Evolutionary conservation across 92 coral and sea anemone species (phyloP).

Genomic region (Porites lobata): DNA sequence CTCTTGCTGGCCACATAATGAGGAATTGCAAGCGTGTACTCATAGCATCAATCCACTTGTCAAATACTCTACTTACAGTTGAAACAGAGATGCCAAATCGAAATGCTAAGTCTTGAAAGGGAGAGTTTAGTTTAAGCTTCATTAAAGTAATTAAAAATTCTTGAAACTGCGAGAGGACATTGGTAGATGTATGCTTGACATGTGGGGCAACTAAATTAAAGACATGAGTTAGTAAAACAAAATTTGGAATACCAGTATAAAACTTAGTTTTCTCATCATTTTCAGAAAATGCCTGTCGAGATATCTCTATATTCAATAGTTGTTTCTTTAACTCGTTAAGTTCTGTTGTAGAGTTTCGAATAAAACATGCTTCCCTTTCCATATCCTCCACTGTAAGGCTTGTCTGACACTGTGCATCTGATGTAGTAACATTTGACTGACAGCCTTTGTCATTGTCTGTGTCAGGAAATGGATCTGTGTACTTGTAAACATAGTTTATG

Average conservation of each 20-base stretch:
- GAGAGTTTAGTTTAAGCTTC: constrained; percentile 41
- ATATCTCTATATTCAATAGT: constrained; percentile 37
- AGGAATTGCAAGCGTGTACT: constrained; percentile 26
- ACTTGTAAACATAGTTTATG: background rate
- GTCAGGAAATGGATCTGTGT: constrained; percentile 32
- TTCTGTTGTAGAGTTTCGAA: constrained; percentile 37
- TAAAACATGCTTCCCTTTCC: constrained; percentile 33
- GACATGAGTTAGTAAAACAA: constrained; percentile 53
- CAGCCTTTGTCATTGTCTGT: constrained; percentile 39
- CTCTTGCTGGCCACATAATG: too few relatives aligned
- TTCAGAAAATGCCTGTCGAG: constrained; percentile 44
- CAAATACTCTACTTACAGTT: constrained; percentile 51
- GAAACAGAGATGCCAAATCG: constrained; percentile 60
- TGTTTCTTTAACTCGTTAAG: constrained; percentile 54
- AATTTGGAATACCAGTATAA: constrained; percentile 66
- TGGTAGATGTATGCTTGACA: constrained; percentile 37
- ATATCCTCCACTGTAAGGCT: constrained; percentile 38
- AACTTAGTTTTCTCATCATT: constrained; percentile 68
- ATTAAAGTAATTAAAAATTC: constrained; percentile 36
- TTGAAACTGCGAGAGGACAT: constrained; percentile 32
- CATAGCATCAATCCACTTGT: constrained; percentile 49
- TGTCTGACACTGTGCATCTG: constrained; percentile 56
- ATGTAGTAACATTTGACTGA: constrained; percentile 13
- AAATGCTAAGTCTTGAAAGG: constrained; percentile 66
- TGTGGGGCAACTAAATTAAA: constrained; percentile 30